Percentiles rank a stretch among this genome's conserved stretches.
Evolutionary conservation across 1,140 invertebrate species (phyloP).

Genomic region (Lepidurus arcticus): DNA sequence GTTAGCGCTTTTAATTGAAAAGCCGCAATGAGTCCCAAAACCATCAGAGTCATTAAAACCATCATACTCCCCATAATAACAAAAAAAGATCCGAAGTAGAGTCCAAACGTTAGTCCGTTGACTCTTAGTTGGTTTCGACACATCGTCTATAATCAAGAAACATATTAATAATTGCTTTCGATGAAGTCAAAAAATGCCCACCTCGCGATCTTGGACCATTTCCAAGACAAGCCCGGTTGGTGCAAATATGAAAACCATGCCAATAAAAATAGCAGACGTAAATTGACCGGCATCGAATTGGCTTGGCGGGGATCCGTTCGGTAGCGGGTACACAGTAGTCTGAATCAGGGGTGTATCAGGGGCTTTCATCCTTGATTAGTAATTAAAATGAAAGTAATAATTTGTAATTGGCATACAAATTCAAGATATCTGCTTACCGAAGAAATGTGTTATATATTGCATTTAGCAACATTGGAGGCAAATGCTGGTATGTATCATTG

Average conservation of each 20-base stretch:
- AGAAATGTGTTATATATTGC: conserved; percentile 64
- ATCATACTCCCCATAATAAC: conserved; percentile 62
- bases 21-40: conserved; percentile 60
- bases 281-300: conserved; percentile 65
- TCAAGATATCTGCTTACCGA: conserved; percentile 48
- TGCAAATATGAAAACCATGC: conserved; percentile 69
- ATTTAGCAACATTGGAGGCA: conserved; percentile 68
- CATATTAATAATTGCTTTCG: conserved; percentile 28
- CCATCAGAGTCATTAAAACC: conserved; percentile 58
- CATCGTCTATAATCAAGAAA: neutral
- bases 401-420: conserved; percentile 20
- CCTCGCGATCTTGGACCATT: conserved; percentile 76
- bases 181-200: conserved; percentile 43
- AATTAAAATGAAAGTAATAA: conserved; percentile 28
- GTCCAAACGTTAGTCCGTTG: conserved; percentile 66
- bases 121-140: conserved; percentile 64
- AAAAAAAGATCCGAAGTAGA: conserved; percentile 74
- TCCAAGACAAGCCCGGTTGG: conserved; percentile 70
- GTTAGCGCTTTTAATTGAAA: conserved; percentile 62
- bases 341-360: conserved; percentile 35
- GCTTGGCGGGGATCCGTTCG: conserved; percentile 59
- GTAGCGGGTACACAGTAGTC: conserved; percentile 56
- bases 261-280: conserved; percentile 64
- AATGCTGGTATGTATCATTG: conserved; percentile 72
- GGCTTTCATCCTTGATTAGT: conserved; percentile 17